Conservation (phyloP, 1,140 invertebrate genomes). For the Drosophila bifasciata region DNA sequence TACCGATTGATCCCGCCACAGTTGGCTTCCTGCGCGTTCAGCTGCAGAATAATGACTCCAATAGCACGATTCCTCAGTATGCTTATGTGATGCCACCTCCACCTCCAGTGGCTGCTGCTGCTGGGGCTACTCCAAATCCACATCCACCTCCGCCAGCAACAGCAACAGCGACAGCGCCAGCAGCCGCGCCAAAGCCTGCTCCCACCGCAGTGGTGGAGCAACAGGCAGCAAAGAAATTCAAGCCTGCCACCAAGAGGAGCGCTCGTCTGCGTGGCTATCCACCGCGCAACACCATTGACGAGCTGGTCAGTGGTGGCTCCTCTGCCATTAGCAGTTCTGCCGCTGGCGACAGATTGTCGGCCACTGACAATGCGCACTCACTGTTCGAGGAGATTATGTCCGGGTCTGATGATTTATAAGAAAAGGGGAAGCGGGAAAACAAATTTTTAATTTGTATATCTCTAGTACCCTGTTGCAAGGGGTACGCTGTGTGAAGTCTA, state of each 20-base stretch:
- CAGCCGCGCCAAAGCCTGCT: not conserved
- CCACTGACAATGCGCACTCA: slow-evolving; percentile 45
- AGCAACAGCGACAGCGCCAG: not conserved
- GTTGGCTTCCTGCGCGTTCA: slow-evolving; percentile 31
- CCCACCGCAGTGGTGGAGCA: not conserved
- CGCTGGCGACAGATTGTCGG: slow-evolving; percentile 46
- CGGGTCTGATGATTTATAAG: slow-evolving; percentile 55
- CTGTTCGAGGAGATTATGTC: slow-evolving; percentile 69
- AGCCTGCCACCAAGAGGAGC: slow-evolving; percentile 10
- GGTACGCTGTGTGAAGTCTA: not conserved
- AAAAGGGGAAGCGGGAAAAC: not conserved
- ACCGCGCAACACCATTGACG: slow-evolving; percentile 45
- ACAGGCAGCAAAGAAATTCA: slow-evolving; percentile 46
- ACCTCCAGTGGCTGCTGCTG: not conserved
- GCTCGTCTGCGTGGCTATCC: slow-evolving; percentile 18
- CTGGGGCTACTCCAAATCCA: not conserved
- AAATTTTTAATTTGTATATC: not conserved
- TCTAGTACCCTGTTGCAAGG: slow-evolving; percentile 3
- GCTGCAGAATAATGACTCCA: slow-evolving; percentile 42
- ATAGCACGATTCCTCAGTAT: slow-evolving; percentile 27
- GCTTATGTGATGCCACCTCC: slow-evolving; percentile 42
- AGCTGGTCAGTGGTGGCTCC: slow-evolving; percentile 50
- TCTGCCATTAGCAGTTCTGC: slow-evolving; percentile 28
- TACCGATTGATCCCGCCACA: slow-evolving; percentile 48
- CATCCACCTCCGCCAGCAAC: not conserved